A percentile compares a stretch with the other conserved stretches of the same genome.
Conservation (phyloP, 2,113 vertebrate species). For the Odontesthes bonariensis region DNA sequence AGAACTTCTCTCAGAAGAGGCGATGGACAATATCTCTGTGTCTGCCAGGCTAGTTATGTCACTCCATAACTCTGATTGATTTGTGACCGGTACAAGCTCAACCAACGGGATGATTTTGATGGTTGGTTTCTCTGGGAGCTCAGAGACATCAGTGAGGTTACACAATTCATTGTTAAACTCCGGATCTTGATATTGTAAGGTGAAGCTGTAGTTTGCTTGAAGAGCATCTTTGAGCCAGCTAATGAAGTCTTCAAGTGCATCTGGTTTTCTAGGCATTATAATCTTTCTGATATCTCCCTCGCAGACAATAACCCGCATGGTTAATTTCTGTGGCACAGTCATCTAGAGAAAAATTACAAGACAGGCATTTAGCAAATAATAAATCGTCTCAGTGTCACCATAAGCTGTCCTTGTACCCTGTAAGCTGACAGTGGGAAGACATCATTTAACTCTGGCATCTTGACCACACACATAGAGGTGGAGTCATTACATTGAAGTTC, state of each 20-base stretch:
- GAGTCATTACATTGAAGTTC: neutral
- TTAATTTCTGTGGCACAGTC: slow-evolving; percentile 27
- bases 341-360: slow-evolving; percentile 17
- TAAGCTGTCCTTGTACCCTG: no score
- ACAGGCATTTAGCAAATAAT: slow-evolving; percentile 46
- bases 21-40: slow-evolving; percentile 28
- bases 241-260: slow-evolving; percentile 47
- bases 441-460: no score
- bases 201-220: neutral
- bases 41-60: slow-evolving; percentile 44
- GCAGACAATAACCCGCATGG: slow-evolving; percentile 39
- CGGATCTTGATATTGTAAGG: slow-evolving; percentile 24
- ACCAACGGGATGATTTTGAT: slow-evolving; percentile 13
- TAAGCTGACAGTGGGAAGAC: slow-evolving; percentile 4
- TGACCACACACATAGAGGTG: slow-evolving; percentile 9
- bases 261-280: neutral
- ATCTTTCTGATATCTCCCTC: slow-evolving; percentile 44
- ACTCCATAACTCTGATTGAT: neutral
- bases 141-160: slow-evolving; percentile 12
- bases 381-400: slow-evolving; percentile 15
- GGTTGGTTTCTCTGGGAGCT: slow-evolving; percentile 29
- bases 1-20: slow-evolving; percentile 16
- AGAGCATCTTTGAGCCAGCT: slow-evolving; percentile 14
- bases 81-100: slow-evolving; percentile 13
- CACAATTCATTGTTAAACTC: no score